Base-by-base conservation (phyloP, 2,797 vertebrate species). In the Morelia viridis region DNA sequence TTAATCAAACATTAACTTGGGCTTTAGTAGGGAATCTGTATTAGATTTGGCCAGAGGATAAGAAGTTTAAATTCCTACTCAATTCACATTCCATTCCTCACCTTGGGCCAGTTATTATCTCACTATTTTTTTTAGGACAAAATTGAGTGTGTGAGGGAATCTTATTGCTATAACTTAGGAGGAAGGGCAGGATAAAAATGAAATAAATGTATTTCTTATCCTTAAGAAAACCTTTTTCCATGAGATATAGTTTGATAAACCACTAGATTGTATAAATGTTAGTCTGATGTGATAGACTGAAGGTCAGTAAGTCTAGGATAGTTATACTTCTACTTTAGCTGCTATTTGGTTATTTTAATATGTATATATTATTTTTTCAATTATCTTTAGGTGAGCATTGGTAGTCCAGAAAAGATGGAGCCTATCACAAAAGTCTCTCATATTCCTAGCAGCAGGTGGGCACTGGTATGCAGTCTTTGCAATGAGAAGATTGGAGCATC, bases 401-500 rank as follows among this genome's bases (percentile, higher is more conserved):
- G 99, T 95, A 99, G 99, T 94, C 99, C 99, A 0, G 99, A 99
- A 97, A 99, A 99, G 97, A 99, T 99, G 99, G 99, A 99, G 95
- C 99, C 99, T 0, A 99, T 99, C 96, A 99, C 99, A 58, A 99
- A 99, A 93, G 98, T 99, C 96, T 99, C 99, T 15, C 99, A 99
- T 94, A 99, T 99, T 96, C 99, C 99, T 96, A 98, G 98, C 96
- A 99, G 98, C 95, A 98, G 99, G 91, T 99, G 99, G 99, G 98
- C 99, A 11, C 97, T 99, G 58, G 97, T 99, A 93, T 99, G 99
- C 98, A 99, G 98, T 96, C 97, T 99, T 92, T 99, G 99, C 96
- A 99, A 98, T 92, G 99, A 99, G 95, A 99, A 99, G 96, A 97
- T 98, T 0, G 99, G 99, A 91, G 99, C 99, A 64, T 99, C 98